These are phyloP conservation scores for Eleginops maclovinus DNA, from an alignment of 2,113 vertebrate genomes.

Conservation along the genomic window DNA sequence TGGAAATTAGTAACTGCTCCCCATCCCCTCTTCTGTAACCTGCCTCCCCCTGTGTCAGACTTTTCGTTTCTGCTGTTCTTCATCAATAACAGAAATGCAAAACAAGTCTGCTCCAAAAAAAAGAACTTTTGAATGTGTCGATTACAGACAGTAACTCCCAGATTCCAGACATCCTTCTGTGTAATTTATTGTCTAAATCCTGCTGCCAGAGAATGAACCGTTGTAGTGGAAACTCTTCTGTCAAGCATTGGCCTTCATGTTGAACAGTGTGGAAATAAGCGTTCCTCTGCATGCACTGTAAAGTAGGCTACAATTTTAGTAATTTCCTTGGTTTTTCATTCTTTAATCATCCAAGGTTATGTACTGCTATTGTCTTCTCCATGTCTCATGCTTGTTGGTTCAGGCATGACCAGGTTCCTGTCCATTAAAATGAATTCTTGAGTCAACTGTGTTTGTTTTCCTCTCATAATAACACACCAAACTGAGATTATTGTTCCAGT, in stretches of 20 bases:
- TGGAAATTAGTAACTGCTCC: slow-evolving; percentile 36
- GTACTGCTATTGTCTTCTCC: not conserved
- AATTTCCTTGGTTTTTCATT: slow-evolving; percentile 19
- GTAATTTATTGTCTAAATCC: slow-evolving; percentile 38
- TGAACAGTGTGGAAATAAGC: slow-evolving; percentile 9
- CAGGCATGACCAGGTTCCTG: slow-evolving; percentile 33
- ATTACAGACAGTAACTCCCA: slow-evolving; percentile 27
- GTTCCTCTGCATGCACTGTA: slow-evolving; percentile 9
- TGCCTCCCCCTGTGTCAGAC: not conserved
- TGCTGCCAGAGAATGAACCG: slow-evolving; percentile 41
- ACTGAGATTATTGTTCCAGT: not conserved
- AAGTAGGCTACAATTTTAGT: not conserved
- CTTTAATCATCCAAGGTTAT: slow-evolving; percentile 8
- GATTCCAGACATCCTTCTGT: slow-evolving; percentile 30
- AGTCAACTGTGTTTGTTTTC: slow-evolving; percentile 30
- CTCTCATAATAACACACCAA: slow-evolving; percentile 10
- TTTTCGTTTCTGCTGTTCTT: slow-evolving; percentile 5
- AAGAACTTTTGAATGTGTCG: slow-evolving; percentile 34
- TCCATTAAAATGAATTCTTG: slow-evolving; percentile 71
- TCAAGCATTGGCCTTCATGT: not conserved
- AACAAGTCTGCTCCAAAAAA: slow-evolving; percentile 16
- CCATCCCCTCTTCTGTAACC: slow-evolving; percentile 1
- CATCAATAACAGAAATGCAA: slow-evolving; percentile 17
- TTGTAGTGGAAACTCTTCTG: slow-evolving; percentile 34
- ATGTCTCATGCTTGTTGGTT: slow-evolving; percentile 2